Conservation (phyloP, 2,888 invertebrate genomes). For the Galeruca laticollis region DNA sequence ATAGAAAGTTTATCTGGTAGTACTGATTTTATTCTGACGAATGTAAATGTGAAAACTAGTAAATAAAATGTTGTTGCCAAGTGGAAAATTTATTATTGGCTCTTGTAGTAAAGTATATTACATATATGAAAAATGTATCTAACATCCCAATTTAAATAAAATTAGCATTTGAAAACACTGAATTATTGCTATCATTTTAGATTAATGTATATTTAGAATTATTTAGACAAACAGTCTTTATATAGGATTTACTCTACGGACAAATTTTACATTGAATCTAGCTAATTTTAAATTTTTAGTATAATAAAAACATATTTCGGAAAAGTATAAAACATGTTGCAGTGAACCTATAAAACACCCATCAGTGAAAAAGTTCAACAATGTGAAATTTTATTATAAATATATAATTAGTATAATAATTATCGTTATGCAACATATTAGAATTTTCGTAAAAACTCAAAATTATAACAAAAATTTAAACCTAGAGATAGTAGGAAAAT, state of each 20-base stretch:
- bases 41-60: neutral
- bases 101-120: conserved; percentile 17
- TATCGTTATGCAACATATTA: too few relatives aligned
- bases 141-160: conserved; percentile 38
- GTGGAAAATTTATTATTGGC: conserved; percentile 8
- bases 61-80: neutral
- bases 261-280: conserved; percentile 58
- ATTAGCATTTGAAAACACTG: conserved; percentile 54
- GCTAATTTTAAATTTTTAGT: conserved; percentile 47
- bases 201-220: conserved; percentile 57
- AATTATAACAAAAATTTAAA: too few relatives aligned
- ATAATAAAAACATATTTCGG: conserved; percentile 22
- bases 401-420: too few relatives aligned
- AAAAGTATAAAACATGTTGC: conserved; percentile 32
- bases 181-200: conserved; percentile 63
- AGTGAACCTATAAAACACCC: neutral
- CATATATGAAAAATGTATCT: conserved; percentile 29
- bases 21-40: neutral
- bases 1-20: neutral
- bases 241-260: conserved; percentile 58
- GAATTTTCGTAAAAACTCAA: too few relatives aligned
- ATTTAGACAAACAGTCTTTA: conserved; percentile 60
- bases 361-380: too few relatives aligned
- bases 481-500: too few relatives aligned
- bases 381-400: too few relatives aligned